These are phyloP conservation scores for Sardina pilchardus DNA, from an alignment of 2,113 vertebrate genomes.

Conservation along the genomic window DNA sequence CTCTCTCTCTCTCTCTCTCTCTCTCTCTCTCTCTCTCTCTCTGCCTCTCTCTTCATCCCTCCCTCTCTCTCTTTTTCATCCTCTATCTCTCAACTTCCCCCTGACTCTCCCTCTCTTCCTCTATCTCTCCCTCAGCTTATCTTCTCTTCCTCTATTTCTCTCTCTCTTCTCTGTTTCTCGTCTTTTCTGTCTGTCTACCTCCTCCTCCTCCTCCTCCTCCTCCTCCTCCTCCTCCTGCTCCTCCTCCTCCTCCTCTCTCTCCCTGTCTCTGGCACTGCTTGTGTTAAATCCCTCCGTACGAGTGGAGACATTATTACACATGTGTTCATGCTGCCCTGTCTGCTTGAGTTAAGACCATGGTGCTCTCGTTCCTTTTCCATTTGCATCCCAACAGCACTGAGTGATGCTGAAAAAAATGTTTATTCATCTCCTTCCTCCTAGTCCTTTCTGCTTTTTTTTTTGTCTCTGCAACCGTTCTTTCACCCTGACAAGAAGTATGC, in stretches of 20 bases:
- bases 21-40: constrained; percentile 9
- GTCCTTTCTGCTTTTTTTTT: constrained; percentile 14
- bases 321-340: constrained; percentile 51
- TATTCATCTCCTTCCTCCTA: constrained; percentile 33
- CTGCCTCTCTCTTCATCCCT: neutral
- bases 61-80: constrained; percentile 21
- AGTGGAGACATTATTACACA: constrained; percentile 62
- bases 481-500: constrained; percentile 29
- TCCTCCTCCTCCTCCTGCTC: neutral
- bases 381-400: constrained; percentile 52
- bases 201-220: neutral
- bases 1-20: neutral
- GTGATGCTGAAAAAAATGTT: constrained; percentile 26
- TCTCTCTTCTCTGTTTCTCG: constrained; percentile 34
- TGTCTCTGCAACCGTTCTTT: neutral
- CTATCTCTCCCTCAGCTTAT: neutral
- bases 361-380: constrained; percentile 47
- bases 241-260: neutral
- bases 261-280: neutral
- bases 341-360: constrained; percentile 53
- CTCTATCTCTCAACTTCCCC: constrained; percentile 22
- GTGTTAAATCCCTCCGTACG: constrained; percentile 24
- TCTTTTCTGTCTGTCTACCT: neutral
- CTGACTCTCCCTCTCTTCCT: constrained; percentile 17
- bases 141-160: constrained; percentile 6